Conservation (phyloP, 2,113 vertebrate species). For the Rhinoptilus africanus region DNA sequence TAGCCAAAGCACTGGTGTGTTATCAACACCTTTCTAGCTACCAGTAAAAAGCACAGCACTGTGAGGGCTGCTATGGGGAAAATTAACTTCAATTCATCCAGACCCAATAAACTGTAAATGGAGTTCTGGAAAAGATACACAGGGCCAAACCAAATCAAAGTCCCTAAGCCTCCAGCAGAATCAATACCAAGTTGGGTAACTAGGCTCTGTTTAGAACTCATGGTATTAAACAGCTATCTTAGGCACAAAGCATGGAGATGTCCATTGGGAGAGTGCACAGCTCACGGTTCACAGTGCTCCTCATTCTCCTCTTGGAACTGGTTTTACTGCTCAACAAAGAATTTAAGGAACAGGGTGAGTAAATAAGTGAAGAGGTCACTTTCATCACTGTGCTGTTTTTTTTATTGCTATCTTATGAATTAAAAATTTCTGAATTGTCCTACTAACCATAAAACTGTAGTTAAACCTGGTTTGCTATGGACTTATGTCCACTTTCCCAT, state of each 20-base stretch:
- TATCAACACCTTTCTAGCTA: not conserved
- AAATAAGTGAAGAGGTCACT: not conserved
- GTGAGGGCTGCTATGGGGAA: not conserved
- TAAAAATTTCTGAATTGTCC: not conserved
- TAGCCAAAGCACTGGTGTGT: not conserved
- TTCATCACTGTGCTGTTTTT: not conserved
- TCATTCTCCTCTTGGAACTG: not conserved
- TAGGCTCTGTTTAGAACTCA: not conserved
- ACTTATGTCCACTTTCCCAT: not conserved
- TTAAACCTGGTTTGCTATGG: not conserved
- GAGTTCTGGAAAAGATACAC: not conserved
- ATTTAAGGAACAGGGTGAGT: not conserved
- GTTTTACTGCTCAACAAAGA: not conserved
- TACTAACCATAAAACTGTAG: not conserved
- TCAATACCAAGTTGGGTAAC: not conserved
- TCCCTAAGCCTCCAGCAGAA: not conserved
- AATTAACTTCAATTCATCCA: not conserved
- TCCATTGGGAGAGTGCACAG: not conserved
- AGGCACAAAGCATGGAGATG: not conserved
- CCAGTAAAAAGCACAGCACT: not conserved
- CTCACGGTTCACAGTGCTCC: not conserved
- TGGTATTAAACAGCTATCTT: not conserved
- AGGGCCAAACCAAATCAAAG: not conserved
- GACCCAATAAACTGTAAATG: not conserved
- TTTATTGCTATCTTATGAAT: not conserved